A percentile compares a stretch with the other conserved stretches of the same genome.
These are phyloP conservation scores for Uria aalge DNA, from an alignment of 2,113 vertebrate genomes.

Conservation along the genomic window DNA sequence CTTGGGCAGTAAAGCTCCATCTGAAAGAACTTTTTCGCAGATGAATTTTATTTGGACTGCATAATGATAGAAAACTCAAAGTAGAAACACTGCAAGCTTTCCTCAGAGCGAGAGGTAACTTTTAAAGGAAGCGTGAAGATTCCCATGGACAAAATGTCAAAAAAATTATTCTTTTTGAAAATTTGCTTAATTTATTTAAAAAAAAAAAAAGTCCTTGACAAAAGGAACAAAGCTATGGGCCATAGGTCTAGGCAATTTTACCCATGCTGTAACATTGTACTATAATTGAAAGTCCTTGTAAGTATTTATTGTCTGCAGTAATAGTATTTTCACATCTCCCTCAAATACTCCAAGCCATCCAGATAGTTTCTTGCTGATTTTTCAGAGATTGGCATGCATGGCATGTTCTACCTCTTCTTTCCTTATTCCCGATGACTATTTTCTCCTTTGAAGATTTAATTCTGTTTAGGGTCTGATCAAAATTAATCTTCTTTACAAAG, in stretches of 20 bases:
- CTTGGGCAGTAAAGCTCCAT: not conserved
- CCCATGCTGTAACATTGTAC: not conserved
- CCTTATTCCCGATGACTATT: not conserved
- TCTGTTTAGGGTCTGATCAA: not conserved
- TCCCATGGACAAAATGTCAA: not conserved
- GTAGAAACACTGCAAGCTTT: not conserved
- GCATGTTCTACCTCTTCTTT: not conserved
- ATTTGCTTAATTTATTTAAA: not conserved
- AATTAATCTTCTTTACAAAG: not conserved
- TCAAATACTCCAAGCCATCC: not conserved
- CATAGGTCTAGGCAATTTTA: not conserved
- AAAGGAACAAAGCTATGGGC: not conserved
- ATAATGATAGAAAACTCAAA: not conserved
- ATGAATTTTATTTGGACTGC: not conserved
- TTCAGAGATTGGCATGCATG: not conserved
- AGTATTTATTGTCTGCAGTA: not conserved
- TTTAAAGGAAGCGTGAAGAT: not conserved
- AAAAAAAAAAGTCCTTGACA: not conserved
- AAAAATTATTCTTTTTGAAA: not conserved
- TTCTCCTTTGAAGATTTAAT: not conserved
- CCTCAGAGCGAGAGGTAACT: not conserved
- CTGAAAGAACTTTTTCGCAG: not conserved
- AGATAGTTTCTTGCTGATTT: not conserved
- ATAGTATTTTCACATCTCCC: not conserved
- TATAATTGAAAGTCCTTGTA: not conserved